Base-by-base conservation (phyloP, 2,113 vertebrate species). In the Daphoenositta chrysoptera region DNA sequence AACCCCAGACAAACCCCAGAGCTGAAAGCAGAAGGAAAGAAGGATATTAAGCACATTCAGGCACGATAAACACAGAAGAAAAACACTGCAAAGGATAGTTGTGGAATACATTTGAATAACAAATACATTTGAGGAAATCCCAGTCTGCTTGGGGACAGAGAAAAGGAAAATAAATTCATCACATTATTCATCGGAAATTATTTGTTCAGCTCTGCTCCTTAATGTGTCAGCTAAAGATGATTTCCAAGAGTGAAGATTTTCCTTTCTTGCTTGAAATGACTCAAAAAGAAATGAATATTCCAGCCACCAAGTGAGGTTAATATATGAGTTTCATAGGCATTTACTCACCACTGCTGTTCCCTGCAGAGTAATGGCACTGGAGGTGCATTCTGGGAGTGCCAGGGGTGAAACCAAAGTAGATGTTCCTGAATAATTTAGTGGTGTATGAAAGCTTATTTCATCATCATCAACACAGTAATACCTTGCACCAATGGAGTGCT, bases 341-440 rank as follows among this genome's bases (percentile, higher is more conserved):
- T 97, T 96, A 94, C 93, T 95, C 96, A 94, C 54, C 51, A 44
- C 51, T 45, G 83, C 93, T 92, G 94, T 64, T 96, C 93, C 96
- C 93, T 87, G 94, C 94, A 95, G 94, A 96, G 93, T 96, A 96
- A 96, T 96, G 96, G 93, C 82, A 70, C 65, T 73, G 94, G 94
- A 96, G 96, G 86, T 95, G 96, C 96, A 97, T 96, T 94, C 96
- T 97, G 93, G 96, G 92, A 96, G 89, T 90, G 96, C 96, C 96
- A 95, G 96, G 91, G 96, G 93, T 97, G 94, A 96, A 95, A 96
- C 90, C 6, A 5, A 73, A 78, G 76, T 95, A 84, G 94, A 94
- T 78, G 83, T 86, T 96, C 72, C 75, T 97, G 96, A 96, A 96
- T 96, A 97, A 97, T 97, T 97, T 96, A 97, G 95, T 40, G 76